phyloP scores from a whole-genome alignment of 2,113 vertebrate species.

The Takifugu flavidus region DNA sequence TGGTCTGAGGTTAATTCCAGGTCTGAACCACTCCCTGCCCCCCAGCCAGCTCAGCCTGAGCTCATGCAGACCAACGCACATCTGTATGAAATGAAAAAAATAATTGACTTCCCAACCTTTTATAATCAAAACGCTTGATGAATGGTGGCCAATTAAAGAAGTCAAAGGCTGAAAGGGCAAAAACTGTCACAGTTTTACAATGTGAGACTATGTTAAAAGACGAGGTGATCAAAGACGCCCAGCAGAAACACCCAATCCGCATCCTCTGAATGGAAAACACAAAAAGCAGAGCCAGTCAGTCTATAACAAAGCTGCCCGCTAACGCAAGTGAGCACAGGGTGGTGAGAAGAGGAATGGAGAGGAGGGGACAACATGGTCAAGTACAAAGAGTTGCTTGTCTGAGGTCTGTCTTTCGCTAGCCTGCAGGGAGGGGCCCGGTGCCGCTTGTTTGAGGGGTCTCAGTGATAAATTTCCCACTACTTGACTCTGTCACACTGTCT shows the following conservation, averaged over 20 bases:
- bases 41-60: too few species aligned
- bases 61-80: neutral
- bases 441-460: slow-evolving; percentile 69
- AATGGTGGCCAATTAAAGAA: slow-evolving; percentile 31
- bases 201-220: slow-evolving; percentile 44
- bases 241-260: slow-evolving; percentile 27
- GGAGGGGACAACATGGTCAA: slow-evolving; percentile 56
- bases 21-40: too few species aligned
- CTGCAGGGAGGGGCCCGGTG: slow-evolving; percentile 41
- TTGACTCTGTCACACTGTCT: slow-evolving; percentile 75
- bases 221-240: slow-evolving; percentile 53
- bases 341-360: slow-evolving; percentile 63
- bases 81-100: slow-evolving; percentile 8
- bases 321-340: slow-evolving; percentile 47
- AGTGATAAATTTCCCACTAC: slow-evolving; percentile 75
- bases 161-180: slow-evolving; percentile 41
- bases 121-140: slow-evolving; percentile 15
- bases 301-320: slow-evolving; percentile 29
- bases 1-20: too few species aligned
- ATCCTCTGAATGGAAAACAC: slow-evolving; percentile 28
- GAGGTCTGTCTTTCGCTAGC: slow-evolving; percentile 47
- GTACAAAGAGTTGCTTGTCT: slow-evolving; percentile 74
- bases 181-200: slow-evolving; percentile 46
- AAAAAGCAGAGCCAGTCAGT: slow-evolving; percentile 32
- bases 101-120: slow-evolving; percentile 12